Evolutionary conservation across 2,113 vertebrate genomes (phyloP).

Genomic region (Scartelaos histophorus): DNA sequence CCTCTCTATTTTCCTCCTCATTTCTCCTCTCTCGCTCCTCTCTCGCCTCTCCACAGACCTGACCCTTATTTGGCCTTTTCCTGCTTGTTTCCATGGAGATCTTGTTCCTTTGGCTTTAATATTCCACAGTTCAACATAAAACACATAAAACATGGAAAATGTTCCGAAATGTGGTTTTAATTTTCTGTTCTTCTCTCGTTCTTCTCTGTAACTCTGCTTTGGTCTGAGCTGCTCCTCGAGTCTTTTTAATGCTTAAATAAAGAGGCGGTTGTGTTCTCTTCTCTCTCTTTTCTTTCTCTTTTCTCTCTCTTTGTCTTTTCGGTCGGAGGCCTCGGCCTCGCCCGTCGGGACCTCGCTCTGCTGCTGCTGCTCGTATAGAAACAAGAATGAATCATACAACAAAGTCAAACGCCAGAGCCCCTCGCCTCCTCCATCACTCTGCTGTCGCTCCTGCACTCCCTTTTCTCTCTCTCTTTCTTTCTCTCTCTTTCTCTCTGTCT

Average conservation of each 20-base stretch:
- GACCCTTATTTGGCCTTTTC: no score
- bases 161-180: no score
- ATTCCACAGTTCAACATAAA: no score
- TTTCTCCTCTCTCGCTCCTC: no score
- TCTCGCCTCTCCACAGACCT: no score
- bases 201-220: slow-evolving; percentile 18
- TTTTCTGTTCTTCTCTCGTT: not conserved
- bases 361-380: slow-evolving; percentile 76
- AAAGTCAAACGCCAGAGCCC: slow-evolving; percentile 57
- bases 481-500: no score
- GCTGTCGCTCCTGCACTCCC: slow-evolving; percentile 12
- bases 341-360: slow-evolving; percentile 68
- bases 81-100: no score
- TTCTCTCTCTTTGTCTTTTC: slow-evolving; percentile 32
- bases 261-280: slow-evolving; percentile 52
- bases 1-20: no score
- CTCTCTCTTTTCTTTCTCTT: not conserved
- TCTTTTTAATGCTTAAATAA: slow-evolving; percentile 77
- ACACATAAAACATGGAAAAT: no score
- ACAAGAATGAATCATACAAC: slow-evolving; percentile 77
- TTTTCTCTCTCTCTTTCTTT: no score
- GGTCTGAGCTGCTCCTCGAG: slow-evolving; percentile 48
- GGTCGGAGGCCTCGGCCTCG: slow-evolving; percentile 68
- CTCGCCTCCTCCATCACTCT: slow-evolving; percentile 49
- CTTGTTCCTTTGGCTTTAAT: no score